phyloP scores from a whole-genome alignment of 2,888 invertebrate genomes.

The Lithophane leautieri region DNA sequence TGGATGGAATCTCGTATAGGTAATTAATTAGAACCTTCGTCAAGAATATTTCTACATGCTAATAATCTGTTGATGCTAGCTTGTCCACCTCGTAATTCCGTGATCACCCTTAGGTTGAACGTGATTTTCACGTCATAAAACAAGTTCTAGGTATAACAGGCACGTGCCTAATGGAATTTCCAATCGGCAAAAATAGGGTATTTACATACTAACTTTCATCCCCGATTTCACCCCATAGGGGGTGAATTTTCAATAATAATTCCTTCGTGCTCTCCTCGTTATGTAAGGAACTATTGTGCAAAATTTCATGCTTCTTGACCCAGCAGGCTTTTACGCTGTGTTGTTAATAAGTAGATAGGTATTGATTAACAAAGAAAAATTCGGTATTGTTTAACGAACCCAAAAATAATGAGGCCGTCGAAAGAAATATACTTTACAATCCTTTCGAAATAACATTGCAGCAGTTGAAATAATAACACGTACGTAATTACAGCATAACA shows the following conservation, averaged over 20 bases:
- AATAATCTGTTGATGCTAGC: background rate
- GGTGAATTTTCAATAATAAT: background rate
- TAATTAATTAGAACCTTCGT: background rate
- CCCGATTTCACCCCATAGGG: background rate
- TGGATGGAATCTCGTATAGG: background rate
- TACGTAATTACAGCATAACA: constrained; percentile 40
- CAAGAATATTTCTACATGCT: background rate
- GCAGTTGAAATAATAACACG: constrained; percentile 17
- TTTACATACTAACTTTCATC: too few species aligned
- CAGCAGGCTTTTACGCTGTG: too few species aligned
- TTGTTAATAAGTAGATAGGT: too few species aligned
- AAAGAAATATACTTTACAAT: constrained; percentile 16
- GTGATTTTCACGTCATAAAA: background rate
- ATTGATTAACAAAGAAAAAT: constrained; percentile 17
- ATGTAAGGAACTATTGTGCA: too few species aligned
- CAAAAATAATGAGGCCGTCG: constrained; percentile 30
- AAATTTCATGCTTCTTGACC: too few species aligned
- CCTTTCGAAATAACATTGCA: constrained; percentile 41
- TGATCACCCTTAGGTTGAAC: background rate
- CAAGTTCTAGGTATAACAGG: too few species aligned
- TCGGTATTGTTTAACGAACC: constrained; percentile 21
- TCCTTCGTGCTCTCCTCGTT: background rate
- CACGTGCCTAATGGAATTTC: too few species aligned
- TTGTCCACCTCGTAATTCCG: background rate
- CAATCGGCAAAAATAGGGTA: background rate